Evolutionary conservation across 2,888 invertebrate species (phyloP), one percentile per base, ranked within the genome.

Genomic region (Oscheius sp.): DNA sequence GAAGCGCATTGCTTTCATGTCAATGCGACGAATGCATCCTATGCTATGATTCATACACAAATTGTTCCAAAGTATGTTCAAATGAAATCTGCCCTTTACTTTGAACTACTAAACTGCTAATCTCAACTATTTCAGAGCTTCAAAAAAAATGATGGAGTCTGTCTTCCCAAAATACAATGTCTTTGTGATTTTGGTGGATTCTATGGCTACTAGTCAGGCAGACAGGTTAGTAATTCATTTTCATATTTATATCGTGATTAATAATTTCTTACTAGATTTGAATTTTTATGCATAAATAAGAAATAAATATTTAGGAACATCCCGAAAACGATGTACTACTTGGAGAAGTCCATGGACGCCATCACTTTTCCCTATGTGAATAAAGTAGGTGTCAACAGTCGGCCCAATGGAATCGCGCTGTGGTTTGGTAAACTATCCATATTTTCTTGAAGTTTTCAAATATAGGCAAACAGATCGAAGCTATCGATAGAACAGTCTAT

Each of bases 301-400:
- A 12, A 14, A 14, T n/a, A 44, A n/a, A 22, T 32, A 5, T 69
- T 54, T 54, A 75, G 75, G 56, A 65, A 68, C n/a, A 70, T 76
- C 33, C 74, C 73, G 22, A 50, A 68, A 41, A 74, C 76, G 0
- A 67, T 76, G 45, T 65, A 66, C 17, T 74, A 74, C 41, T 71
- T 76, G 51, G 68, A 64, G 17, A 70, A 76, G 33, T 68, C 70
- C 22, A 68, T 72, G 68, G 73, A 72, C 38, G 77, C 80, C 24
- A 67, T 79, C 32, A 62, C 65, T 33, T 78, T 81, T 54, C 73
- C 73, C 1, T 73, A 78, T 64, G 64, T 81, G 65, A 81, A 81
- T 69, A 81, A 81, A 70, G 57, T 80, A n/a, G 81, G 77, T 4
- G 50, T 71, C 22, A 81, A 81, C 61, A 74, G 74, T 61, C 71